These are phyloP conservation scores for Noctuana brunneofusca DNA, from an alignment of 2,888 invertebrate genomes.

Conservation along the genomic window DNA sequence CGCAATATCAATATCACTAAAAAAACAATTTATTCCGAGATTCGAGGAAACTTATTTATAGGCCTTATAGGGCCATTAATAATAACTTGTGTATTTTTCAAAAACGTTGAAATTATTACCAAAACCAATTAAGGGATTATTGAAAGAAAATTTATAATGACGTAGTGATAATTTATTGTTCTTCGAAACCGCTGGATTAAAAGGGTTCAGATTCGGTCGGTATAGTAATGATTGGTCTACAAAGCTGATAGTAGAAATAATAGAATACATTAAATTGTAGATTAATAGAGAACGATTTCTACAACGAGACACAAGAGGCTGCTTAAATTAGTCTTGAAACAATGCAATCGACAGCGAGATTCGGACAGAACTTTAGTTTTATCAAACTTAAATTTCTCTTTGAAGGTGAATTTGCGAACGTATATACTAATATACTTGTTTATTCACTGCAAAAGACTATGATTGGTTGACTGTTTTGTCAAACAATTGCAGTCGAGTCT, in stretches of 20 bases:
- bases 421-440: background rate
- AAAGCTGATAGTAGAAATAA: background rate
- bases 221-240: background rate
- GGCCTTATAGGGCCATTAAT: too few relatives aligned
- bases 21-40: too few relatives aligned
- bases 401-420: conserved; percentile 1
- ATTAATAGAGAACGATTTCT: background rate
- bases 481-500: conserved; percentile 6
- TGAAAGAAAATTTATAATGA: too few relatives aligned
- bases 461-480: conserved; percentile 6
- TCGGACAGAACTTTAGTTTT: conserved; percentile 4
- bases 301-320: background rate
- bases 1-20: too few relatives aligned
- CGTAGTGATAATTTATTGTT: too few relatives aligned
- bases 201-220: too few relatives aligned
- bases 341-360: background rate
- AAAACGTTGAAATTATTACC: too few relatives aligned
- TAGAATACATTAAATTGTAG: background rate
- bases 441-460: conserved; percentile 1
- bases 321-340: conserved; percentile 6
- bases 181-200: too few relatives aligned
- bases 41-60: too few relatives aligned
- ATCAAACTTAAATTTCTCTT: background rate
- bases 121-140: too few relatives aligned
- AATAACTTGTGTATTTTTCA: too few relatives aligned